Evolutionary conservation across 1,140 invertebrate genomes (phyloP), one percentile per base, ranked within the genome.

Genomic region (Drosophila virilis): DNA sequence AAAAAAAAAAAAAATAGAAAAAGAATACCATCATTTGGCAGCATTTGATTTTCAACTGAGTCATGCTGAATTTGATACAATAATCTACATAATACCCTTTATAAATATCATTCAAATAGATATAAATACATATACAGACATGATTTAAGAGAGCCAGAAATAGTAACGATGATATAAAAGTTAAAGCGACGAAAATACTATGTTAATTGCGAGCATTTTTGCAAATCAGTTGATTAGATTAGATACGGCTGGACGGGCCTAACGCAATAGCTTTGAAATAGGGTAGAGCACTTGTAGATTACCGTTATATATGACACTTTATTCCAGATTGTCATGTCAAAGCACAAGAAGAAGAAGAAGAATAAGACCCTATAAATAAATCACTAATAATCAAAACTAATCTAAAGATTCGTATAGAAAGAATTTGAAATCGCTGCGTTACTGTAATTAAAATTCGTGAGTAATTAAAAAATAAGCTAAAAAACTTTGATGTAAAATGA

Each of bases 31-130:
- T 57, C 17, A 38, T 17, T 1, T 7, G 13, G 28, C 38, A 51
- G 55, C 58, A 59, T 38, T 17, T 60, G n/a, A 38, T 52, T 62
- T 74, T 55, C 6, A 9, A 55, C 43, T 58, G 50, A 69, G 58
- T 74, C 71, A 74, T 57, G 58, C 57, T 62, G 51, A 73, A 55
- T 50, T 71, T 50, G 13, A 71, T 33, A 37, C 33, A 50, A 9
- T 50, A 50, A 58, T 70, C 59, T 64, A 48, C 59, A 61, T 74
- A 74, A 17, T 50, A 40, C 17, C 2, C 8, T 6, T 38, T 28
- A 45, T 17, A 28, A 7, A 35, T 40, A 51, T 62, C 22, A 28
- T 28, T 28, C 22, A 28, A 28, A 50, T 33, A 8, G 15, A 45
- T 60, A 40, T 50, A 38, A 0, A 22, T 8, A 42, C 8, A 9